phyloP scores from a whole-genome alignment of 2,888 invertebrate genomes.

The Melolontha melolontha region DNA sequence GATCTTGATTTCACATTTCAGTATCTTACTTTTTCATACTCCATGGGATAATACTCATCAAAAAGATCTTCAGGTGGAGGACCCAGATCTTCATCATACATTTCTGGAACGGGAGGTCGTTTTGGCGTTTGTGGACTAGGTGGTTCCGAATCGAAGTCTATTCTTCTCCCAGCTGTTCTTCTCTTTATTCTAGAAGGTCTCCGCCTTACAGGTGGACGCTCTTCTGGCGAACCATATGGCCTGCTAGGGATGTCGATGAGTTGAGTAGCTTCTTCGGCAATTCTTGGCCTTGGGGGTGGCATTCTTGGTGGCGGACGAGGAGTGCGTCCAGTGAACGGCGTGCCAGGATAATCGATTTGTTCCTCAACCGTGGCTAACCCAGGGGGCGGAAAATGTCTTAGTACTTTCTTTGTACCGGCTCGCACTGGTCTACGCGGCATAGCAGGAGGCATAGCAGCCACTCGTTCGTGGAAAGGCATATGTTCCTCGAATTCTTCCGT shows the following conservation, averaged over 20 bases:
- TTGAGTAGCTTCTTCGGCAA: not conserved
- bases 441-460: not conserved
- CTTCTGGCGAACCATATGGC: not conserved
- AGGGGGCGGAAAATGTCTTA: not conserved
- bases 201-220: not conserved
- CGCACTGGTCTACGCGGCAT: not conserved
- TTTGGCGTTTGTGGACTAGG: not conserved
- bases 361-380: slow-evolving; percentile 2
- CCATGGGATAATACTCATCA: slow-evolving; percentile 26
- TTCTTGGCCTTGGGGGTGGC: slow-evolving; percentile 1
- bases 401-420: slow-evolving; percentile 12
- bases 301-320: slow-evolving; percentile 17
- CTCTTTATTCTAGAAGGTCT: slow-evolving; percentile 25
- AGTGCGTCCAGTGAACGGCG: slow-evolving; percentile 20
- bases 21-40: not conserved
- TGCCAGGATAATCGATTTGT: slow-evolving; percentile 8
- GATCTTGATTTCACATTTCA: not conserved
- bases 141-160: slow-evolving; percentile 25
- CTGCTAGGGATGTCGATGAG: slow-evolving; percentile 15
- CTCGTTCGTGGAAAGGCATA: slow-evolving; percentile 14
- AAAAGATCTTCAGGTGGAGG: slow-evolving; percentile 43
- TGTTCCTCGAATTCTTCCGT: slow-evolving; percentile 16
- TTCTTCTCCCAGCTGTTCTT: slow-evolving; percentile 12
- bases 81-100: slow-evolving; percentile 1
- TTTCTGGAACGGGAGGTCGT: not conserved